phyloP scores from a whole-genome alignment of 2,797 vertebrate genomes.

The Saxicola maurus region DNA sequence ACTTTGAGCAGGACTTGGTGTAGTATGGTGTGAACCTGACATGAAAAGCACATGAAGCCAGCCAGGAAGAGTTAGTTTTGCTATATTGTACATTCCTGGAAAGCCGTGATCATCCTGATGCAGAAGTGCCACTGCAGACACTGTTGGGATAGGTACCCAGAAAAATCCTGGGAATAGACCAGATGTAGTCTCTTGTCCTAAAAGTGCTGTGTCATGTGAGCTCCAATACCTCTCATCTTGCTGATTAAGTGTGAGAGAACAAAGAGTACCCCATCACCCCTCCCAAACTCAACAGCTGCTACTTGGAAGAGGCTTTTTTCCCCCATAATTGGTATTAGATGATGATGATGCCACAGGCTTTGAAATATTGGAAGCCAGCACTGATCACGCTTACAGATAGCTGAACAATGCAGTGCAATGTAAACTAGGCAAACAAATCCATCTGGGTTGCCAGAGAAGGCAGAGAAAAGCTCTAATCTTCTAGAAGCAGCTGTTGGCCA shows the following conservation, averaged over 20 bases:
- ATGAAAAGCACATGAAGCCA: not conserved
- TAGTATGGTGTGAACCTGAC: not conserved
- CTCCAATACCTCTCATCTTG: not conserved
- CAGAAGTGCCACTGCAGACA: not conserved
- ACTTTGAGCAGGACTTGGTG: accelerated
- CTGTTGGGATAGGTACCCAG: not conserved
- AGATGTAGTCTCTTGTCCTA: not conserved
- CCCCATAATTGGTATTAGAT: slow-evolving; percentile 59
- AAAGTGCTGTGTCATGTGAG: slow-evolving; percentile 50
- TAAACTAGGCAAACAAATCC: slow-evolving; percentile 67
- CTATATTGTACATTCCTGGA: not conserved
- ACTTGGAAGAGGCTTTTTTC: slow-evolving; percentile 49
- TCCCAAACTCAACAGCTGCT: slow-evolving; percentile 63
- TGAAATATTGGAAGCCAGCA: slow-evolving; percentile 62
- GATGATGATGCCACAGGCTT: slow-evolving; percentile 59
- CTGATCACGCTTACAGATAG: slow-evolving; percentile 66
- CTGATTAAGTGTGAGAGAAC: slow-evolving; percentile 41
- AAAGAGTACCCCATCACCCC: slow-evolving; percentile 35
- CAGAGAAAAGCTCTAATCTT: slow-evolving; percentile 68
- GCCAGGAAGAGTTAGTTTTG: not conserved
- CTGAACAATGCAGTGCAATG: slow-evolving; percentile 62
- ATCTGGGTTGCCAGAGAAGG: slow-evolving; percentile 65
- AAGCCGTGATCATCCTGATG: not conserved
- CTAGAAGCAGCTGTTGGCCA: slow-evolving; percentile 68
- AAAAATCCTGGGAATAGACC: not conserved